Evolutionary conservation across 2,113 vertebrate species (phyloP), one percentile per base, ranked within the genome.

Genomic region (Macheiramphus alcinus): DNA sequence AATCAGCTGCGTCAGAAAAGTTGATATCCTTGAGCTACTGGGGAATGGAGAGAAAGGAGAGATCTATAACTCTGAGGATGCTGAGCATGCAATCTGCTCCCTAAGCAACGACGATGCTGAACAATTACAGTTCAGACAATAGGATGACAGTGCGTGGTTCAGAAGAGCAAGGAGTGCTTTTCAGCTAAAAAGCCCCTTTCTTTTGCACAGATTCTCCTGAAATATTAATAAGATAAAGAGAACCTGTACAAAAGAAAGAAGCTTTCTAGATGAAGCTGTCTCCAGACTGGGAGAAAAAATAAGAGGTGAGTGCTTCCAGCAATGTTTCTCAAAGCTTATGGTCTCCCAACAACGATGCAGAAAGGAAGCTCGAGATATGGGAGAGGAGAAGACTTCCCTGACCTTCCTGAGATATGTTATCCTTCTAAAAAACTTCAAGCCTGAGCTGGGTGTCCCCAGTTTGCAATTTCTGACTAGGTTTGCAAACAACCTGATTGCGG

Each of bases 171-270:
- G 53, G 56, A 86, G 67, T 9, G 32, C 48, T 86, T 90, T 94
- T 68, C 70, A 84, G 62, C 53, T 86, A 61, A 90, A 90, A 95
- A 43, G 13, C 1, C 7, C 11, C 16, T 78, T 92, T 80, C 32
- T 90, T 95, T 93, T 40, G 26, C 55, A 76, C 22, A 92, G 62
- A 43, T 90, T 86, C 47, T 80, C 59, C 65, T 89, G 86, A 94
- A 91, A 85, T 87, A 93, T 65, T 84, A 31, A 32, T 71, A 74
- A 72, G 29, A 76, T n/a, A 86, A 88, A 86, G 29, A 83, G 42
- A 94, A 88, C 19, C 20, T 70, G 63, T 34, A 80, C 8, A 92
- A 86, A 93, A 72, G 62, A 90, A 93, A 65, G 70, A 31, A 78
- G 45, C 19, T 71, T 86, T 80, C 50, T 55, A 38, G 26, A 72